Conservation (phyloP, 92 coral and sea anemone species). For the Epizoanthus illoricatus region DNA sequence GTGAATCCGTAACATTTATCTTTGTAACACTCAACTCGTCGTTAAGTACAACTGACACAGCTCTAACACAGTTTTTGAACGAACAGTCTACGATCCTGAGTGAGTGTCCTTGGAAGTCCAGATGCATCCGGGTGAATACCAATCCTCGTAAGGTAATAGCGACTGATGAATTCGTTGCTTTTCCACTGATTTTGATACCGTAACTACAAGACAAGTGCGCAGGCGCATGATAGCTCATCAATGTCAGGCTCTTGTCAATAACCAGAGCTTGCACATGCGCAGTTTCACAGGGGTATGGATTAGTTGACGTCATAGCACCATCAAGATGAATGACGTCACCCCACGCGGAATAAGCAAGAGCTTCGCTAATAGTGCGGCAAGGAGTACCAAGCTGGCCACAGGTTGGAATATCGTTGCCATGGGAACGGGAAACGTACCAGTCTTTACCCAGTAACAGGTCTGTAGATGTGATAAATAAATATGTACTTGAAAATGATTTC, state of each 20-base stretch:
- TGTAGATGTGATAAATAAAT: neutral
- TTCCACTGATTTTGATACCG: neutral
- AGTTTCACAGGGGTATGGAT: constrained; percentile 15
- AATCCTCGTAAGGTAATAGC: constrained; percentile 11
- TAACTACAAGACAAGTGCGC: constrained; percentile 2
- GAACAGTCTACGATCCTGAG: constrained; percentile 30
- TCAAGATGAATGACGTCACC: constrained; percentile 29
- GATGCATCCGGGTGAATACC: constrained; percentile 4
- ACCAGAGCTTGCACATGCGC: neutral
- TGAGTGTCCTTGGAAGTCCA: constrained; percentile 10
- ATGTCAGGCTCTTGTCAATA: constrained; percentile 3
- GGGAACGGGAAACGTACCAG: constrained; percentile 20
- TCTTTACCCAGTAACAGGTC: neutral
- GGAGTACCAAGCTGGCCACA: constrained; percentile 6
- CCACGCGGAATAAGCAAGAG: neutral
- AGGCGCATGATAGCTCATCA: constrained; percentile 6
- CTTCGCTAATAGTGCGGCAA: constrained; percentile 22
- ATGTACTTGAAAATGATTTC: neutral
- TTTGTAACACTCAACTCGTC: neutral
- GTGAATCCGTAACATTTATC: neutral
- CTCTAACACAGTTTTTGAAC: constrained; percentile 3
- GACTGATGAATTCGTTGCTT: neutral
- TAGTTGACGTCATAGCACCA: constrained; percentile 14
- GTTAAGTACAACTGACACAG: constrained; percentile 15
- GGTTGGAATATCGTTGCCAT: constrained; percentile 18